Evolutionary conservation across 2,888 invertebrate genomes (phyloP), one percentile per base, ranked within the genome.

Genomic region (Caenorhabditis sp.): DNA sequence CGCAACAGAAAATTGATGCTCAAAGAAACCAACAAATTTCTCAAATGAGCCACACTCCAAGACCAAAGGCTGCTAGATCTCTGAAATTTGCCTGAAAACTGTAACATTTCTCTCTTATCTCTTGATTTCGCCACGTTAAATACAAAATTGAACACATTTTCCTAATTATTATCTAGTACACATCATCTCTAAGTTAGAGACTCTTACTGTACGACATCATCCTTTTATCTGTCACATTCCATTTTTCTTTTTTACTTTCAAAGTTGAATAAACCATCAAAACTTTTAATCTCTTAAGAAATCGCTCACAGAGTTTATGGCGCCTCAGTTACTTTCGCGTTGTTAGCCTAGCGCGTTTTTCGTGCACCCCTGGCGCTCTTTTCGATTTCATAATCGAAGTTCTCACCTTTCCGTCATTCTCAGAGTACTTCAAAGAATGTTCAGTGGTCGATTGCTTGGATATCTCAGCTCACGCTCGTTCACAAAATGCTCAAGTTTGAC

Each of bases 21-120:
- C 79, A 79, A 26, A 26, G 41, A 35, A 79, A 47, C 28, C 16
- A 16, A 0, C 69, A 77, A 19, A 54, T 70, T 14, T 19, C 77
- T 3, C 68, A 77, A 31, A 51, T 69, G 61, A 63, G 47, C 8
- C 77, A 51, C 54, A 64, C 70, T 0, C 79, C 79, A 22, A 63
- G 79, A 64, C 79, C 79, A 0, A 79, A 79, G 35, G 79, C 79
- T 7, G 79, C 70, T 8, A 77, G 77, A 70, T 51, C 77, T 59
- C 59, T 76, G 16, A 58, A 68, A n/a, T 76, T 76, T 47, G 44
- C 31, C 49, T 76, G 51, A 76, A 66, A 6, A 44, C 35, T 61
- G 47, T 49, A 61, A 5, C 14, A 61, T 58, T 47, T 19, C 26
- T 24, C 54, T 26, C 51, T 51, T 24, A 51, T 51, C 24, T 35